A percentile compares a stretch with the other conserved stretches of the same genome.
These are phyloP conservation scores for Leucoma salicis DNA, from an alignment of 2,888 invertebrate genomes.

Conservation along the genomic window DNA sequence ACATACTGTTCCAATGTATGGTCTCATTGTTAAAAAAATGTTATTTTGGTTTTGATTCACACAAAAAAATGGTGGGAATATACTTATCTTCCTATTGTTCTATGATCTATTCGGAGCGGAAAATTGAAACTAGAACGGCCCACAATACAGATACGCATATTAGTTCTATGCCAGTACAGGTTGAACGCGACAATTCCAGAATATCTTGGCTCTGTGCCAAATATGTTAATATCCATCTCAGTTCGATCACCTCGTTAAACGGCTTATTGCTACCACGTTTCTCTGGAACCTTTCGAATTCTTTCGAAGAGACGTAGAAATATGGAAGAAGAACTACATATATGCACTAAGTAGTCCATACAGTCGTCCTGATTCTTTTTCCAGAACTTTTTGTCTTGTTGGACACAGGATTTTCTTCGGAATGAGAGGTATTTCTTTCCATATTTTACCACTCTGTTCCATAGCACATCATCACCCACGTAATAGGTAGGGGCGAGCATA, in stretches of 20 bases:
- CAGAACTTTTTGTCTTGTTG: too few species aligned
- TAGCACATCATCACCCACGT: too few species aligned
- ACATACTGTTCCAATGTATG: too few species aligned
- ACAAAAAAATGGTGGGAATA: background rate
- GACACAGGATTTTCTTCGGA: too few species aligned
- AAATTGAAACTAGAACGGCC: background rate
- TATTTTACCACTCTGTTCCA: too few species aligned
- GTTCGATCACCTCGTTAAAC: conserved; percentile 32
- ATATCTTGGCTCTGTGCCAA: conserved; percentile 48
- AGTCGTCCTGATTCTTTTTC: too few species aligned
- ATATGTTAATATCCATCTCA: conserved; percentile 19
- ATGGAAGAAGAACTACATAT: too few species aligned
- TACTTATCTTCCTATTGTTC: background rate
- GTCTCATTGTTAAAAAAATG: background rate
- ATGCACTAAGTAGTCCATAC: too few species aligned
- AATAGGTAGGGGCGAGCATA: too few species aligned
- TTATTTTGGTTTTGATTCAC: background rate
- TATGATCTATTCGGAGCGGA: background rate
- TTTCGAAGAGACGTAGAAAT: background rate
- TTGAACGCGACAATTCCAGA: conserved; percentile 40
- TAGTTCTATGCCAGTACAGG: conserved; percentile 19
- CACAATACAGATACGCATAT: background rate
- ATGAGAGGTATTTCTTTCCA: too few species aligned
- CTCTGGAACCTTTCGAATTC: conserved; percentile 3
- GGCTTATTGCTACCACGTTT: too few species aligned